Base-by-base conservation (phyloP, 64 coral and sea anemone genomes). In the Montipora foliosa region DNA sequence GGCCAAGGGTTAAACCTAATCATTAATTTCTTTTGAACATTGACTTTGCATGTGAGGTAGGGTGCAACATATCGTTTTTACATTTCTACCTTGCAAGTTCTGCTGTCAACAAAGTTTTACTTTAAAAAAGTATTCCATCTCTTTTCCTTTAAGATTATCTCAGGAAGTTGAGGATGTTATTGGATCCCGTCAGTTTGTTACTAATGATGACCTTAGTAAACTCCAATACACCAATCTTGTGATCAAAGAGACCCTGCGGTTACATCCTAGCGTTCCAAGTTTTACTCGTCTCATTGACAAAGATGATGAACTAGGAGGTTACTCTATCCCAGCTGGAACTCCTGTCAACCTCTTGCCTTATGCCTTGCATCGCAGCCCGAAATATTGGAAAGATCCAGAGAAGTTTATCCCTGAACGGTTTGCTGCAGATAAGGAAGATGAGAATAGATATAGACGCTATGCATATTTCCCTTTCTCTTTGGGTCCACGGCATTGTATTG, bases 241-340 rank as follows among this genome's bases (percentile, higher is more conserved):
- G 12, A 79, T 85, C 19, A 93, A 93, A 72, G 91, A 93, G 22
- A 93, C 91, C 7, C 74, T 93, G 21, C 75, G 91, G 14, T 53
- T 93, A 20, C 83, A 93, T 29, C 91, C 91, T 12, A 84, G 72
- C 16, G 73, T 88, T 6, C 61, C 91, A 11, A 59, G 24, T 16
- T 84, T 93, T 46, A 53, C 51, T 51, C 24, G 57, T 20, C 16
- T 75, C 14, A 88, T 68, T 25, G 29, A 58, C 10, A 93, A 80
- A 59, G 82, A 53, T 16, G 75, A 53, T 72, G 76, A 80, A 55
- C 10, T 93, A 69, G 91, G 55, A 10, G 77, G 83, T 3, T 48
- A 93, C 15, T 52, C 3, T 1, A 93, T 93, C 9, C 91, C 82
- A 0, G 83, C 84, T 10, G 74, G 75, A 12, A 88, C 91, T 46